Conservation (phyloP, 2,797 vertebrate genomes). For the Brachymystax lenok region DNA sequence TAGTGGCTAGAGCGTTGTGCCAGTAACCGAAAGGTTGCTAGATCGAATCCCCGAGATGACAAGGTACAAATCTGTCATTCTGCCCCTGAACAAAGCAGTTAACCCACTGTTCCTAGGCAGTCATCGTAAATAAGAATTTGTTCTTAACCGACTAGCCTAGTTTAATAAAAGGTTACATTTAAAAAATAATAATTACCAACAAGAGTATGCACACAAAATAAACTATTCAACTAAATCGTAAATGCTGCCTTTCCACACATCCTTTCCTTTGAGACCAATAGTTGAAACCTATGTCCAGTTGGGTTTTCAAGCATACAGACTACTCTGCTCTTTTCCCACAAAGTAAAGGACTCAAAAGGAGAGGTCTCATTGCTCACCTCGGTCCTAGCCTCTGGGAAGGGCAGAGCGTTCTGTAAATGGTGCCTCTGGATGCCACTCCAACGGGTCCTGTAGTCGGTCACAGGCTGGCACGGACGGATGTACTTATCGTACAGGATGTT, state of each 20-base stretch:
- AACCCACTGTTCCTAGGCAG: too few relatives aligned
- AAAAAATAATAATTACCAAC: not conserved
- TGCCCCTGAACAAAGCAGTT: too few relatives aligned
- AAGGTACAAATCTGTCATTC: too few relatives aligned
- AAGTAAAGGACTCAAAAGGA: not conserved
- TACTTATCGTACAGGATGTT: conserved; percentile 90
- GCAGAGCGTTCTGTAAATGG: conserved; percentile 80
- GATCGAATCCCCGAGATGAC: too few relatives aligned
- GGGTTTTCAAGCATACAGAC: not conserved
- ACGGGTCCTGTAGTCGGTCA: conserved; percentile 86
- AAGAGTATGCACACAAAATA: not conserved
- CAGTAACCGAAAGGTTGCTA: too few relatives aligned
- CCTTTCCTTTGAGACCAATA: not conserved
- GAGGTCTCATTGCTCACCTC: conserved; percentile 77
- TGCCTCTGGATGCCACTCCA: conserved; percentile 90
- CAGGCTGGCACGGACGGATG: conserved; percentile 75
- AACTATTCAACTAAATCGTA: not conserved
- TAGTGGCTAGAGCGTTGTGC: too few relatives aligned
- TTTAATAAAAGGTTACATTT: too few relatives aligned
- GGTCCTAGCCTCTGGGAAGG: conserved; percentile 80
- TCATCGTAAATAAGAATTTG: too few relatives aligned
- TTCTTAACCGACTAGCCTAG: too few relatives aligned
- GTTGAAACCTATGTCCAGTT: too few relatives aligned
- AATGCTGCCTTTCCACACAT: not conserved
- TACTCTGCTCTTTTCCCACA: not conserved